These are phyloP conservation scores for Coenobita brevimanus DNA, from an alignment of 1,140 invertebrate genomes.

Conservation along the genomic window DNA sequence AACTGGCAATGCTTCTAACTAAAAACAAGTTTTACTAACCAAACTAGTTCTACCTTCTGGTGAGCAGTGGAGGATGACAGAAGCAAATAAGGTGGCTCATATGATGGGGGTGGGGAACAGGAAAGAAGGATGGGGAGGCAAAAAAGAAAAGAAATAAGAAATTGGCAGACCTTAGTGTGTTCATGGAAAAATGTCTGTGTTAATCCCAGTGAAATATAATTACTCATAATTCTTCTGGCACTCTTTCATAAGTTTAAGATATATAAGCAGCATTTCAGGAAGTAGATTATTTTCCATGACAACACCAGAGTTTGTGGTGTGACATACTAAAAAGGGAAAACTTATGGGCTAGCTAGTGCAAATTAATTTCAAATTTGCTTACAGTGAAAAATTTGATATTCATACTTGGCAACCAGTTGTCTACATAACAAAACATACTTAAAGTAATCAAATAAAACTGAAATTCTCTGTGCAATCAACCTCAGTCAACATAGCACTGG, in stretches of 20 bases:
- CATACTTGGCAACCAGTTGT: slow-evolving; percentile 46
- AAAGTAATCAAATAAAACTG: slow-evolving; percentile 35
- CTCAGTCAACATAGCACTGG: slow-evolving; percentile 58
- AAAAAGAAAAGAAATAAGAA: slow-evolving; percentile 30
- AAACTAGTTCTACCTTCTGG: slow-evolving; percentile 24
- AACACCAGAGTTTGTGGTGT: slow-evolving; percentile 8
- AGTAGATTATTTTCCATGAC: slow-evolving; percentile 5
- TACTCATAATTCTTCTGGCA: too few relatives aligned
- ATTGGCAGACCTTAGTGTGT: slow-evolving; percentile 21
- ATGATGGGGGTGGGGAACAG: not conserved
- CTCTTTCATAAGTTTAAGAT: too few relatives aligned
- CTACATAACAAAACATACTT: slow-evolving; percentile 30
- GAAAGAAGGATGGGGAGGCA: slow-evolving; percentile 22
- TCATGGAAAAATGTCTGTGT: slow-evolving; percentile 23
- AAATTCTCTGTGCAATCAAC: slow-evolving; percentile 51
- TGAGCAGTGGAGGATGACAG: slow-evolving; percentile 18
- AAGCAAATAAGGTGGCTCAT: slow-evolving; percentile 10
- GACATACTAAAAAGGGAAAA: slow-evolving; percentile 49
- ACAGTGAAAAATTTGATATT: slow-evolving; percentile 45
- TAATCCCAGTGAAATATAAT: too few relatives aligned
- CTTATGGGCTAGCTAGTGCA: slow-evolving; percentile 50
- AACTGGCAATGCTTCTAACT: not conserved
- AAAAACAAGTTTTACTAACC: slow-evolving; percentile 2
- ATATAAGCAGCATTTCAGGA: not conserved
- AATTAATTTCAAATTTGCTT: slow-evolving; percentile 39